Evolutionary conservation across 2,888 invertebrate genomes (phyloP), one percentile per base, ranked within the genome.

Genomic region (Tridacna crocea): DNA sequence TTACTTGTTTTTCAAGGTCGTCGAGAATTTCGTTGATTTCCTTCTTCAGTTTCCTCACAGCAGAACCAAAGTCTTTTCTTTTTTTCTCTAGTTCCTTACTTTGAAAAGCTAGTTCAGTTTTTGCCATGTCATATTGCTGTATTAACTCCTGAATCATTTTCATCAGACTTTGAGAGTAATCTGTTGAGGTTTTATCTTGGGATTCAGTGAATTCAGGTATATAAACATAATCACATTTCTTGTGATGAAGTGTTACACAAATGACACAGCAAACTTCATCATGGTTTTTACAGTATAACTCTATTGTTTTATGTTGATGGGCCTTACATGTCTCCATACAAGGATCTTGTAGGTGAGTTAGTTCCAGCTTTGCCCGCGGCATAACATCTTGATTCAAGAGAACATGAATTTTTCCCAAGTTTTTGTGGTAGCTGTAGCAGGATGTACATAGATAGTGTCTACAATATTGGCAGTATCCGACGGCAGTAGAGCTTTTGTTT

Each of bases 261-360:
- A 84, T 81, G 2, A 84, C 81, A 46, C 84, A 84, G 68, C 84
- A 84, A 1, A 82, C 84, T 61, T 81, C 84, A 51, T 84, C 84
- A 61, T 84, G 84, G 26, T 47, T 61, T 27, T 81, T 81, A 36
- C 84, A 84, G 72, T 84, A 84, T 4, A 84, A 72, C 47, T 84
- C 84, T 15, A 84, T 65, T 0, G 76, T 70, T 66, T 84, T 84
- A 48, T 84, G 81, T 36, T 79, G 76, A 60, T 84, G 84, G 11
- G 77, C 65, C 55, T 61, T 55, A 46, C 84, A 84, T 6, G 63
- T 65, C 58, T 84, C 84, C 26, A 79, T 46, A 60, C 81, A 70
- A 19, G 80, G 77, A 26, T 81, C 84, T 3, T 55, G 15, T 10
- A 55, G 48, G 10, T 68, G 27, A 36, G 73, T 24, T 11, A 68